These are phyloP conservation scores for Autographa pulchrina DNA, from an alignment of 2,888 invertebrate genomes.

Conservation along the genomic window DNA sequence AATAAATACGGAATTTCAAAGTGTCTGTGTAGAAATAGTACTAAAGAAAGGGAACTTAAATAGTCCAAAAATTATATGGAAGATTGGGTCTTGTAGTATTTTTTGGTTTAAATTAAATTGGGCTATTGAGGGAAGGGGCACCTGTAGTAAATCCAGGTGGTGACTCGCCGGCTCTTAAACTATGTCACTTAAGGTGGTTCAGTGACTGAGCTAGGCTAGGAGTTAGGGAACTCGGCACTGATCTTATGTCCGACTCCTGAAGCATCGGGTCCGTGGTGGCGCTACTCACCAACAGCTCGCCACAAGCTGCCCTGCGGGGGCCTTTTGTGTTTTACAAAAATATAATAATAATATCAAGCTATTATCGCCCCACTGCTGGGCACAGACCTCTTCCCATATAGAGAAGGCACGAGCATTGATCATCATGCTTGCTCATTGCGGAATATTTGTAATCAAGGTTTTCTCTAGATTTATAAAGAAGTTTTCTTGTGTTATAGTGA, in stretches of 20 bases:
- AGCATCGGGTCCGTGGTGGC: conserved; percentile 12
- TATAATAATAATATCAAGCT: too few relatives aligned
- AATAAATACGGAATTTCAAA: background rate
- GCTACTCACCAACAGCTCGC: conserved; percentile 13
- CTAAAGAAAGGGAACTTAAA: too few relatives aligned
- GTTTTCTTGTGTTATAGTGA: too few relatives aligned
- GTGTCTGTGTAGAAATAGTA: background rate
- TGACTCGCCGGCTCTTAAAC: background rate
- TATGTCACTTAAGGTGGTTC: background rate
- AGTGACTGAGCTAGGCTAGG: background rate
- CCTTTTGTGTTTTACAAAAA: background rate
- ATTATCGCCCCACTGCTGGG: too few relatives aligned
- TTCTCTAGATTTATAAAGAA: too few relatives aligned
- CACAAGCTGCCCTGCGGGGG: conserved; percentile 8
- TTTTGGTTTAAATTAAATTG: background rate
- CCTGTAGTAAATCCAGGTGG: background rate
- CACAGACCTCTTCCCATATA: too few relatives aligned
- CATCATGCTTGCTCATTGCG: too few relatives aligned
- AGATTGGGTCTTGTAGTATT: background rate
- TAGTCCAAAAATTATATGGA: too few relatives aligned
- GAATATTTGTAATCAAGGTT: too few relatives aligned
- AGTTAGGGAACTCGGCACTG: background rate
- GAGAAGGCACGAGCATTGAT: too few relatives aligned
- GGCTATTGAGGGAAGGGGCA: background rate
- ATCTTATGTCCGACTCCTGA: background rate